A percentile compares a stretch with the other conserved stretches of the same genome.
phyloP scores from a whole-genome alignment of 2,888 invertebrate species.

The Eilema sororculum region DNA sequence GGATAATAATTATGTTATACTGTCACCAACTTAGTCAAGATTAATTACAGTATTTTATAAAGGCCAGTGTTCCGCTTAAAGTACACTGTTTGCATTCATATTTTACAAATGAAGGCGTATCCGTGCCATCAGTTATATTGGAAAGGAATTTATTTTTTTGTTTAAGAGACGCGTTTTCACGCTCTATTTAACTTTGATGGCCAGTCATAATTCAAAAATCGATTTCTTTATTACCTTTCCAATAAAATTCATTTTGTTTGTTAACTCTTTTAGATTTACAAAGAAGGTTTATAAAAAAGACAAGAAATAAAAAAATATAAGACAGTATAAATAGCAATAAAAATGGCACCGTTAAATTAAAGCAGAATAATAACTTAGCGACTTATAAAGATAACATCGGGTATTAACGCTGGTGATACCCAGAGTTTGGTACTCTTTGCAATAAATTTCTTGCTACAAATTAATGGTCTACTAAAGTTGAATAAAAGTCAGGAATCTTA shows the following conservation, averaged over 20 bases:
- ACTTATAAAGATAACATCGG: not conserved
- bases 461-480: not conserved
- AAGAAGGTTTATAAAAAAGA: not conserved
- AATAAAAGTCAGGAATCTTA: not conserved
- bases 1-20: slow-evolving; percentile 62
- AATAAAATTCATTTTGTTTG: slow-evolving; percentile 40
- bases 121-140: slow-evolving; percentile 32
- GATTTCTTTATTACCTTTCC: slow-evolving; percentile 37
- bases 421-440: not conserved
- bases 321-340: no score
- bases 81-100: slow-evolving; percentile 53
- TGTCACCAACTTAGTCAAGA: slow-evolving; percentile 64
- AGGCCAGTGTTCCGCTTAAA: slow-evolving; percentile 41
- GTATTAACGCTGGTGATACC: not conserved
- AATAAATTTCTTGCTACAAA: not conserved
- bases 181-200: slow-evolving; percentile 34
- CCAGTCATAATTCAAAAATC: slow-evolving; percentile 45
- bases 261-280: slow-evolving; percentile 19
- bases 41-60: slow-evolving; percentile 68
- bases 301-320: no score
- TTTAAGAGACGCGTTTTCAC: slow-evolving; percentile 30
- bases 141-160: slow-evolving; percentile 30
- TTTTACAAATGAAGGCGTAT: slow-evolving; percentile 48
- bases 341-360: no score
- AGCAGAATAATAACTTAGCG: no score